These are phyloP conservation scores for Cathartes aura DNA, from an alignment of 2,113 vertebrate genomes.

Conservation along the genomic window DNA sequence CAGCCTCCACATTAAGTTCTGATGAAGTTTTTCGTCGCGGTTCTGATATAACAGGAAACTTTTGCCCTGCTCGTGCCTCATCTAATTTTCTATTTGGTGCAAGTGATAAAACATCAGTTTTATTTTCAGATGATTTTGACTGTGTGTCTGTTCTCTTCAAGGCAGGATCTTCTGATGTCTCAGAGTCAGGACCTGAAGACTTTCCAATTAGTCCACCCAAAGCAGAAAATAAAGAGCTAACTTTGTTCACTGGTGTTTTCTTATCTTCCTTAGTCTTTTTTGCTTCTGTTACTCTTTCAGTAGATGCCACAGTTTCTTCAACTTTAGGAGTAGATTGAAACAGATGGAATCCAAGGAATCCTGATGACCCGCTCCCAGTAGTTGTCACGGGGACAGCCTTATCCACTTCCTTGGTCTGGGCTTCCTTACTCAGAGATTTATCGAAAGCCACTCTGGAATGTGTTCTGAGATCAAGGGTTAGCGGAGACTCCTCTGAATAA, in stretches of 20 bases:
- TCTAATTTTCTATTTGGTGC: conserved; percentile 17
- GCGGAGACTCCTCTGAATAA: conserved; percentile 69
- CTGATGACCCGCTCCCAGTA: conserved; percentile 56
- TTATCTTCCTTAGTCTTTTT: conserved; percentile 78
- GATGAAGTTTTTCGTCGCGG: background rate
- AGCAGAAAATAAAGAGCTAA: conserved; percentile 84
- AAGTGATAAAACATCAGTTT: conserved; percentile 1
- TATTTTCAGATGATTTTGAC: conserved; percentile 31
- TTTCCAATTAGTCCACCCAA: conserved; percentile 80
- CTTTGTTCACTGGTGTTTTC: conserved; percentile 78
- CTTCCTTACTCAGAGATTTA: background rate
- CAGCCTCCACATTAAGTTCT: conserved; percentile 74
- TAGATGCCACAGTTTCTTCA: conserved; percentile 64
- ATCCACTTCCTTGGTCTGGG: background rate
- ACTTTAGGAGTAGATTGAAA: conserved; percentile 68
- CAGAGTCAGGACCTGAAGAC: conserved; percentile 72
- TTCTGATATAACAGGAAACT: background rate
- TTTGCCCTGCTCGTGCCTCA: background rate
- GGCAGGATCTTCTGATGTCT: conserved; percentile 33
- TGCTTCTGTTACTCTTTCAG: conserved; percentile 77
- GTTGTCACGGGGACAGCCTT: background rate
- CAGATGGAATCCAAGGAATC: conserved; percentile 69
- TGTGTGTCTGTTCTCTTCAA: conserved; percentile 4
- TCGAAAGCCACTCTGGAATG: conserved; percentile 15
- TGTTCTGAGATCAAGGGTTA: conserved; percentile 85